Evolutionary conservation across 1,140 invertebrate species (phyloP), one percentile per base, ranked within the genome.

Genomic region (Drosophila nannoptera): DNA sequence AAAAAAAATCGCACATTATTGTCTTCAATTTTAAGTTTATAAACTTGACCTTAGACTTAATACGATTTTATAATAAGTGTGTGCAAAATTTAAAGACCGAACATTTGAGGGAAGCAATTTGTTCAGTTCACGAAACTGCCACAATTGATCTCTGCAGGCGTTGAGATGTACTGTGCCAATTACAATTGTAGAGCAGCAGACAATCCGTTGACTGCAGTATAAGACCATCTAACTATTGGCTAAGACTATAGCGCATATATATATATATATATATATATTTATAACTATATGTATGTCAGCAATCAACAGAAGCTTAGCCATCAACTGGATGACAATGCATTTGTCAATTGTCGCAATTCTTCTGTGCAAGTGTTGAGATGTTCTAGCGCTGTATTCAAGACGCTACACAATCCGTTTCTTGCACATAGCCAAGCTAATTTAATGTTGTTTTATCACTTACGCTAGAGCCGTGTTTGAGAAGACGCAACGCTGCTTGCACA

Each of bases 381-480:
- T 82, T 22, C 71, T 43, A 46, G 46, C 50, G 60, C 35, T 60
- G 49, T 52, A 35, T 32, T 7, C 31, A n/a, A 9, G 35, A 53
- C 60, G 33, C 22, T 43, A 71, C 62, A 78, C 77, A 87, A 80
- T 81, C 73, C 76, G 78, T 74, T 87, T 50, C 68, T 72, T 87
- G 73, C 72, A 75, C 6, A 5, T 12, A 40, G 38, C 42, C 7
- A 16, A 2, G 4, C 22, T 33, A 12, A 33, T 29, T 11, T 33
- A 5, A 38, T 45, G 16, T 36, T 49, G 16, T 36, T 76, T 29
- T 4, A 4, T n/a, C 3, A 83, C 88, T 88, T 90, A 97, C 96
- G 91, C 96, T 96, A 91, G 95, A 96, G 53, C 95, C 97, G 69
- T 97, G 95, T 90, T 97, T 96, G 4, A 99, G 92, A 60, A 99